phyloP scores from a whole-genome alignment of 2,113 vertebrate species.

The Callocephalon fimbriatum region DNA sequence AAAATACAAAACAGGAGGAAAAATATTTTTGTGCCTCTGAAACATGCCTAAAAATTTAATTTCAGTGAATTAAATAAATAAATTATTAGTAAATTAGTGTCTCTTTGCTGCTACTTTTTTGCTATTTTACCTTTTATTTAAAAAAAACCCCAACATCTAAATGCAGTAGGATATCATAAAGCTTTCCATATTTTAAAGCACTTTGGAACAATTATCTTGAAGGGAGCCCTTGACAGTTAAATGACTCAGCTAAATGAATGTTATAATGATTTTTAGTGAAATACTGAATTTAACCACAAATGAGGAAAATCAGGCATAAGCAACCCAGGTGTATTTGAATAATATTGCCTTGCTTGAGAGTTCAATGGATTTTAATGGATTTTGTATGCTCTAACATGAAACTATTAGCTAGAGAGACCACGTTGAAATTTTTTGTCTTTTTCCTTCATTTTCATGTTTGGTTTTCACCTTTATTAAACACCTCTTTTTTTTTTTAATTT shows the following conservation, averaged over 20 bases:
- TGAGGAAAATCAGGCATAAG: conserved; percentile 53
- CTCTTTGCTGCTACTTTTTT: conserved; percentile 48
- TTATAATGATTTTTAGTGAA: conserved; percentile 69
- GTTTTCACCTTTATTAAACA: background rate
- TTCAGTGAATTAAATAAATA: background rate
- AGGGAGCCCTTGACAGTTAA: conserved; percentile 66
- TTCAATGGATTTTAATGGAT: conserved; percentile 24
- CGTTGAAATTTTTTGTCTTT: background rate
- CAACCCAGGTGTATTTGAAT: conserved; percentile 27
- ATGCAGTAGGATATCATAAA: conserved; percentile 59
- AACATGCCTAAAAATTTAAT: conserved; percentile 16
- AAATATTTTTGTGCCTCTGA: background rate
- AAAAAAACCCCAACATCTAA: conserved; percentile 31
- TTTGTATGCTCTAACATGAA: conserved; percentile 41
- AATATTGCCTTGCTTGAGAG: conserved; percentile 54
- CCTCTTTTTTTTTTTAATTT: background rate
- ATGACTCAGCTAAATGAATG: conserved; percentile 68
- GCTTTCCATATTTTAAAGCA: conserved; percentile 66
- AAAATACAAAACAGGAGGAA: background rate
- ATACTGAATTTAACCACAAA: conserved; percentile 72
- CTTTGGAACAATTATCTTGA: conserved; percentile 72
- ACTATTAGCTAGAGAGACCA: background rate
- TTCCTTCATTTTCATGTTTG: background rate
- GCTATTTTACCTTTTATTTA: conserved; percentile 54
- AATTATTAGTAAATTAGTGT: conserved; percentile 22